These are phyloP conservation scores for Nomada ruficornis DNA, from an alignment of 2,888 invertebrate genomes.

Conservation along the genomic window DNA sequence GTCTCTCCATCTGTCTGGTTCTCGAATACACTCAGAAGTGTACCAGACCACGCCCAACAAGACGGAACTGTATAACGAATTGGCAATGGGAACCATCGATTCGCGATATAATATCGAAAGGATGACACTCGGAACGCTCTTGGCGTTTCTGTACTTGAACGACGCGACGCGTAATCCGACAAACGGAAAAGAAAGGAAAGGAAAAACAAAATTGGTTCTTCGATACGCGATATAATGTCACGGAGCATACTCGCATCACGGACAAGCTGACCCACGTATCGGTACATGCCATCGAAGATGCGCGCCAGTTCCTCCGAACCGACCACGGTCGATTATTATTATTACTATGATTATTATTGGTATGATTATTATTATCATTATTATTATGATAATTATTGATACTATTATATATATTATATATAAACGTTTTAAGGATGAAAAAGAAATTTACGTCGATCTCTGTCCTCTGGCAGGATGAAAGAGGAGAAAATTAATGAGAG, in stretches of 20 bases:
- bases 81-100: not conserved
- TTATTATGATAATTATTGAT: conserved; percentile 46
- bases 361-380: conserved; percentile 43
- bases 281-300: conserved; percentile 26
- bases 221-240: conserved; percentile 11
- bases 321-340: conserved; percentile 61
- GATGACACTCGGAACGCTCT: conserved; percentile 8
- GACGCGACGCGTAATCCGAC: not conserved
- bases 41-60: not conserved
- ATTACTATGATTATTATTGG: conserved; percentile 48
- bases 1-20: not conserved
- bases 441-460: conserved; percentile 54
- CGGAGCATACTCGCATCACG: conserved; percentile 19
- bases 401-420: conserved; percentile 57
- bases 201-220: not conserved
- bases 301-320: conserved; percentile 64
- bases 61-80: conserved; percentile 5
- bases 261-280: conserved; percentile 40
- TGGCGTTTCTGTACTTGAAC: not conserved
- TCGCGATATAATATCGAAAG: not conserved
- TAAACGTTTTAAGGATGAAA: conserved; percentile 50
- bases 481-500: conserved; percentile 17
- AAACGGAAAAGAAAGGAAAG: not conserved
- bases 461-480: conserved; percentile 80
- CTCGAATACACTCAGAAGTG: not conserved